Percentiles rank a stretch among this genome's conserved stretches.
phyloP scores from a whole-genome alignment of 2,888 invertebrate species.

The Drosophila histrio region DNA sequence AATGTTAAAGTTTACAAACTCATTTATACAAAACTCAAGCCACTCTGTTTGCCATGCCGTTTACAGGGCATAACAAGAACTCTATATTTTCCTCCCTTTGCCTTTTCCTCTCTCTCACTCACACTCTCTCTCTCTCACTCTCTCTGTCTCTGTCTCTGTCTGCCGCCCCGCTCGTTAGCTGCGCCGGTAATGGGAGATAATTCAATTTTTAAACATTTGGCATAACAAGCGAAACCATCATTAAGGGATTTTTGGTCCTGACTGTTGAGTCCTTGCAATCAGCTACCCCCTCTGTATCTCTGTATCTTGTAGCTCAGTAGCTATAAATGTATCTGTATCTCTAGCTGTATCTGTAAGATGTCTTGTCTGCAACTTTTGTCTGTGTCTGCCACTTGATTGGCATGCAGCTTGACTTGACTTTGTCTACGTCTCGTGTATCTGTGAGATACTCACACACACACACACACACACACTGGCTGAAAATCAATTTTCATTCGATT shows the following conservation, averaged over 20 bases:
- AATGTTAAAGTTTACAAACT: neutral
- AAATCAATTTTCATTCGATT: constrained; percentile 73
- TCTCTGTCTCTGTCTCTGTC: neutral
- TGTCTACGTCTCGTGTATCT: constrained; percentile 24
- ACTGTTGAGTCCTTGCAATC: constrained; percentile 56
- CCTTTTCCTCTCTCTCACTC: neutral
- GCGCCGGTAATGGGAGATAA: constrained; percentile 83
- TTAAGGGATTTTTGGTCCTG: constrained; percentile 83
- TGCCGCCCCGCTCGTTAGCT: constrained; percentile 75
- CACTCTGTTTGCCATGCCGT: neutral
- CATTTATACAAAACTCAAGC: neutral
- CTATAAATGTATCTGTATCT: constrained; percentile 7
- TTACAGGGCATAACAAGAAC: constrained; percentile 36
- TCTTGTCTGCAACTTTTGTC: constrained; percentile 63
- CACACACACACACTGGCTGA: constrained; percentile 2
- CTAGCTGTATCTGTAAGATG: constrained; percentile 46
- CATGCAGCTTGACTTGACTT: constrained; percentile 52
- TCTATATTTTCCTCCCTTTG: constrained; percentile 8
- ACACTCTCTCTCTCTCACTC: constrained; percentile 16
- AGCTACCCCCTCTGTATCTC: constrained; percentile 32
- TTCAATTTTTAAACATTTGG: constrained; percentile 85
- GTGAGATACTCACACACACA: constrained; percentile 21
- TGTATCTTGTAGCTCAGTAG: constrained; percentile 1
- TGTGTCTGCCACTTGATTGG: constrained; percentile 55
- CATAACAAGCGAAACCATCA: constrained; percentile 84